A percentile compares a stretch with the other conserved stretches of the same genome.
These are phyloP conservation scores for Gallinago stenura DNA, from an alignment of 2,797 vertebrate species.

Conservation along the genomic window DNA sequence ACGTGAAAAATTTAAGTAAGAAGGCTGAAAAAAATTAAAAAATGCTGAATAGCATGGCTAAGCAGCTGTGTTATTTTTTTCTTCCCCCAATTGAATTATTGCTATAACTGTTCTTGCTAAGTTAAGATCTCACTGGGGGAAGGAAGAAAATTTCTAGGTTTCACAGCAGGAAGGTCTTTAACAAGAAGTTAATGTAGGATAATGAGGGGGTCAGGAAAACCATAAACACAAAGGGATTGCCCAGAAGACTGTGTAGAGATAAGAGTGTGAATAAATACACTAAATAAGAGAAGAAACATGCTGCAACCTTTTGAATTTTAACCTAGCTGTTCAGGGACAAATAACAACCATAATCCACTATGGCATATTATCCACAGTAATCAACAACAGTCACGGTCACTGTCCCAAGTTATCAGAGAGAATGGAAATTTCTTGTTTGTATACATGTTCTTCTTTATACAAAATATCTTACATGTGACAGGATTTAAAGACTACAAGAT, in stretches of 20 bases:
- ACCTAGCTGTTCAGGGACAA: not conserved
- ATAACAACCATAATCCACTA: fast-evolving
- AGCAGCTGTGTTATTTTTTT: constrained; percentile 24
- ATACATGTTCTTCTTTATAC: not conserved
- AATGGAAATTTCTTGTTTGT: not conserved
- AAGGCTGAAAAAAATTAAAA: not conserved
- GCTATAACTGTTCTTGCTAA: constrained; percentile 59
- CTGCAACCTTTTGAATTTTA: not conserved
- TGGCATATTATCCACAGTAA: not conserved
- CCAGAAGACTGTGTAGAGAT: not conserved
- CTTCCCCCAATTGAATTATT: constrained; percentile 37
- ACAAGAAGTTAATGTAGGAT: constrained; percentile 39
- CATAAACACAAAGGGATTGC: not conserved
- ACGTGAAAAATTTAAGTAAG: not conserved
- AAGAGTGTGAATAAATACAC: not conserved
- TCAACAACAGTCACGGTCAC: not conserved
- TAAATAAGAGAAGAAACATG: not conserved
- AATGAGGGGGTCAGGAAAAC: constrained; percentile 31
- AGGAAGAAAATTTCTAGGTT: constrained; percentile 57
- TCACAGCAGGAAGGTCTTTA: constrained; percentile 45
- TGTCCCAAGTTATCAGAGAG: not conserved
- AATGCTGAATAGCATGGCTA: not conserved
- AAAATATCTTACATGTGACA: not conserved
- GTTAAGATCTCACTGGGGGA: constrained; percentile 31
- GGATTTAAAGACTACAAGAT: not conserved